Conservation (phyloP, 2,113 vertebrate genomes). For the Muntiacus reevesi region DNA sequence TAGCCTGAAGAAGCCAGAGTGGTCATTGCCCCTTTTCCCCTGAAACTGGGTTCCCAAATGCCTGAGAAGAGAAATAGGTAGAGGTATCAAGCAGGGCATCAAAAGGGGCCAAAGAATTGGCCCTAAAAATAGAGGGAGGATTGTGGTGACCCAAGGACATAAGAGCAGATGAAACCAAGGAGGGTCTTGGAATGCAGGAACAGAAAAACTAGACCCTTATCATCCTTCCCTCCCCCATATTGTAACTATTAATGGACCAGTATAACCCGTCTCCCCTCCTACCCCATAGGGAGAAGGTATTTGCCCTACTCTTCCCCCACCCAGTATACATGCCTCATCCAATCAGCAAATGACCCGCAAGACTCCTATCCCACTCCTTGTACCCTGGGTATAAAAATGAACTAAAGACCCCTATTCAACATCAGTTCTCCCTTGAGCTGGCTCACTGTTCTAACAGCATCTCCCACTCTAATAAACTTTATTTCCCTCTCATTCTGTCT, state of each 20-base stretch:
- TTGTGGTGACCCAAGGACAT: background rate
- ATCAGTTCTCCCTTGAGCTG: background rate
- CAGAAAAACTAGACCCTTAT: background rate
- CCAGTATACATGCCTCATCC: background rate
- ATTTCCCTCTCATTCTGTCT: background rate
- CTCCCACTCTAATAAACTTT: background rate
- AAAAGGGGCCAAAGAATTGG: background rate
- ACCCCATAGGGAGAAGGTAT: background rate
- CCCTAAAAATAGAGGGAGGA: background rate
- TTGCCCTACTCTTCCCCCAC: background rate
- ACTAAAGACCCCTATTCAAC: background rate
- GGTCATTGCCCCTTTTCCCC: background rate
- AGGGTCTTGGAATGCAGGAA: background rate
- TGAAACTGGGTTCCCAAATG: background rate
- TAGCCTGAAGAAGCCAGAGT: background rate
- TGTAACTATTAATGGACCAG: background rate
- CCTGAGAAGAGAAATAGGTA: background rate
- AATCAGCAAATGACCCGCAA: background rate
- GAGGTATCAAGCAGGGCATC: background rate
- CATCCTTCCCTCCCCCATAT: background rate
- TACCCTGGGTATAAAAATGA: background rate
- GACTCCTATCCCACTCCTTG: background rate
- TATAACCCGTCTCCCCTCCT: background rate
- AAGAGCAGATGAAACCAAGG: background rate
- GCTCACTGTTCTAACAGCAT: background rate